A percentile compares a stretch with the other conserved stretches of the same genome.
phyloP scores from a whole-genome alignment of 1,140 invertebrate species.

The Sycophila sp. region DNA sequence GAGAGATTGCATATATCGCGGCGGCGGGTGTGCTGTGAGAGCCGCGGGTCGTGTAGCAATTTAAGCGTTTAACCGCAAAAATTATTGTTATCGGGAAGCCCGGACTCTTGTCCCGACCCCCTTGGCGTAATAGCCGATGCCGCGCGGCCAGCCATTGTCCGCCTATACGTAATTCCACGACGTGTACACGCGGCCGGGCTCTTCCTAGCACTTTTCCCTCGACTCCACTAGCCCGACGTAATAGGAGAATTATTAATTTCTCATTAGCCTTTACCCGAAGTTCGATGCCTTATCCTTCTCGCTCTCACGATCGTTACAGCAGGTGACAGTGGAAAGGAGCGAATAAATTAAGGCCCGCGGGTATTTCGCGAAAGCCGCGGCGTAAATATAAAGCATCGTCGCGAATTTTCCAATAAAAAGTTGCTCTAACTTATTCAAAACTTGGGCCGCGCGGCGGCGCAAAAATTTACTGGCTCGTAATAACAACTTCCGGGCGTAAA shows the following conservation, averaged over 20 bases:
- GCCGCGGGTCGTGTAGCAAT: constrained; percentile 56
- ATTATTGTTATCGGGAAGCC: constrained; percentile 56
- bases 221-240: constrained; percentile 45
- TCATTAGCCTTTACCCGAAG: not conserved
- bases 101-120: constrained; percentile 38
- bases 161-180: constrained; percentile 31
- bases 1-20: too few relatives aligned
- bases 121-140: constrained; percentile 41
- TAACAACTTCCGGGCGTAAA: constrained; percentile 40
- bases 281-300: too few relatives aligned
- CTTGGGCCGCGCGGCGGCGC: not conserved
- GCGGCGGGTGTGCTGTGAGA: constrained; percentile 28
- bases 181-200: not conserved
- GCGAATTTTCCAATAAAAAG: not conserved
- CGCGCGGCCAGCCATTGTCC: constrained; percentile 46
- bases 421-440: constrained; percentile 13
- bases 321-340: too few relatives aligned
- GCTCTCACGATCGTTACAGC: too few relatives aligned
- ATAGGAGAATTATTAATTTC: constrained; percentile 41
- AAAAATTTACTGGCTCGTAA: constrained; percentile 28
- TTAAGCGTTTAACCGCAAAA: constrained; percentile 59
- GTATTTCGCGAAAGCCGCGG: too few relatives aligned
- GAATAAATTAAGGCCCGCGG: too few relatives aligned
- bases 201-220: constrained; percentile 23
- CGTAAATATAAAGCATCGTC: not conserved